These are phyloP conservation scores for Oncorhynchus keta DNA, from an alignment of 2,113 vertebrate species.

Conservation along the genomic window DNA sequence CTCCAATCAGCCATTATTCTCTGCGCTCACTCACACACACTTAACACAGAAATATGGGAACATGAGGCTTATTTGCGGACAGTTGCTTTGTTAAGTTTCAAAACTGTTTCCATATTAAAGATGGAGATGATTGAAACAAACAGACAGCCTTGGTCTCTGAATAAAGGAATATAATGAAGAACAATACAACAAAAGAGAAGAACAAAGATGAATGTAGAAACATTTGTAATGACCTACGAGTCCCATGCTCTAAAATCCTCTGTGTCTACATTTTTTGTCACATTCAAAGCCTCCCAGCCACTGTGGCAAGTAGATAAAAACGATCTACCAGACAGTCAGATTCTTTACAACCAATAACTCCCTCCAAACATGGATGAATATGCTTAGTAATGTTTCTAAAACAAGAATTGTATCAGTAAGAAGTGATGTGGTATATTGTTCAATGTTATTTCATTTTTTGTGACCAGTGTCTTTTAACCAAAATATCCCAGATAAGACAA, in stretches of 20 bases:
- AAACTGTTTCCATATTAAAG: constrained; percentile 62
- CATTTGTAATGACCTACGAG: too few relatives aligned
- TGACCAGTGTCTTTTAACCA: too few relatives aligned
- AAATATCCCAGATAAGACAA: too few relatives aligned
- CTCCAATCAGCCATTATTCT: constrained; percentile 65
- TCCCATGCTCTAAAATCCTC: constrained; percentile 77
- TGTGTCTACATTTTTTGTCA: constrained; percentile 76
- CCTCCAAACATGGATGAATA: too few relatives aligned
- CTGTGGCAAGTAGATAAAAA: constrained; percentile 77
- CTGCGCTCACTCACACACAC: constrained; percentile 60
- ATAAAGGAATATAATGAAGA: not conserved
- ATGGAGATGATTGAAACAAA: constrained; percentile 56
- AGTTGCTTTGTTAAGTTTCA: constrained; percentile 69
- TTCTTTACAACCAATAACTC: too few relatives aligned
- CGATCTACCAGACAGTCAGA: constrained; percentile 66
- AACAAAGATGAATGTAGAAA: too few relatives aligned
- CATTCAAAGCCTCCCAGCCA: constrained; percentile 74
- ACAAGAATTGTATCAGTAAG: too few relatives aligned
- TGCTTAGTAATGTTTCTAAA: too few relatives aligned
- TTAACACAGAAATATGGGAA: constrained; percentile 55
- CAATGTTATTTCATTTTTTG: too few relatives aligned
- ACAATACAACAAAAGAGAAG: too few relatives aligned
- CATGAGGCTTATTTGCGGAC: constrained; percentile 70
- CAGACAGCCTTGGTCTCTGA: constrained; percentile 53
- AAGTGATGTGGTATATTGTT: too few relatives aligned